A percentile compares a stretch with the other conserved stretches of the same genome.
phyloP scores from a whole-genome alignment of 2,113 vertebrate genomes.

The Mastomys coucha region DNA sequence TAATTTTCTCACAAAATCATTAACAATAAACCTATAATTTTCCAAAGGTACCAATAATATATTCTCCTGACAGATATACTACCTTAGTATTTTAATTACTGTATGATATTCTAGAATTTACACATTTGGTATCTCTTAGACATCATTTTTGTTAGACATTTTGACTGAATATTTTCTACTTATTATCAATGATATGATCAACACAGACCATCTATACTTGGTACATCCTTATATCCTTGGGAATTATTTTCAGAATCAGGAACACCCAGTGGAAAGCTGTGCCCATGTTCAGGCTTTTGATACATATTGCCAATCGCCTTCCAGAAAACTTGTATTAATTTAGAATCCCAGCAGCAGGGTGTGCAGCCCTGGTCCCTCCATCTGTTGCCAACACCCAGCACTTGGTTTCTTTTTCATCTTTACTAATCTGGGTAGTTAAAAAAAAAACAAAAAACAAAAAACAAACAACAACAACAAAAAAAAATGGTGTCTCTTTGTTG shows the following conservation, averaged over 20 bases:
- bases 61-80: not conserved
- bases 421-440: constrained; percentile 61
- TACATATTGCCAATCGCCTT: constrained; percentile 57
- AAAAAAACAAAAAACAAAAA: no score
- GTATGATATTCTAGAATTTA: not conserved
- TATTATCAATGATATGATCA: not conserved
- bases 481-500: constrained; percentile 69
- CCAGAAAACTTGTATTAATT: constrained; percentile 65
- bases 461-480: not conserved
- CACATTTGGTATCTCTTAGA: not conserved
- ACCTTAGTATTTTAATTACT: not conserved
- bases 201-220: not conserved
- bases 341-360: constrained; percentile 50
- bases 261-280: constrained; percentile 8
- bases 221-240: not conserved
- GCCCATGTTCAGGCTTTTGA: constrained; percentile 48
- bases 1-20: constrained; percentile 18
- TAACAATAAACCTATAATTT: constrained; percentile 34
- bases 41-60: not conserved
- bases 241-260: constrained; percentile 46
- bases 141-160: not conserved
- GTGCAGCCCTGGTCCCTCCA: not conserved
- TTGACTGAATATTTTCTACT: not conserved
- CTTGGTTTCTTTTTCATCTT: constrained; percentile 72
- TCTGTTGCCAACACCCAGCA: constrained; percentile 28